Evolutionary conservation across 2,888 invertebrate species (phyloP), one percentile per base, ranked within the genome.

Genomic region (Pegoplata infirma): DNA sequence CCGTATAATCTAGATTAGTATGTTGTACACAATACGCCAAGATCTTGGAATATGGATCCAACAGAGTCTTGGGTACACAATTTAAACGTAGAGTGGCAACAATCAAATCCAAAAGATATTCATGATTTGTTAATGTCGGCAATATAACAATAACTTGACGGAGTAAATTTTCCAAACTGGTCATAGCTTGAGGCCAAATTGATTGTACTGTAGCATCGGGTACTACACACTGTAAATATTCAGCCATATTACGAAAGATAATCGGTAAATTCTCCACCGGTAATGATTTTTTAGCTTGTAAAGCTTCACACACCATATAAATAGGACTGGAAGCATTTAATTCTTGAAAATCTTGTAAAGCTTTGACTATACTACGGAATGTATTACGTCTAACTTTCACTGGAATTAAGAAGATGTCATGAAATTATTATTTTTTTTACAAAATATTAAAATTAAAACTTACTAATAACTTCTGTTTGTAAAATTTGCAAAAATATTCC

Each of bases 401-500:
- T 90, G 80, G 25, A 72, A 59, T 21, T 19, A 28, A 0, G 61
- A 21, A 53, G n/a, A 40, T 8, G 4, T 49, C 44, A 46, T 10
- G 1, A 19, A 17, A 3, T 32, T 3, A 5, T 32, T n/a, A n/a
- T n/a, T n/a, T n/a, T n/a, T n/a, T n/a, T n/a, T n/a, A n/a, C n/a
- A 17, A 40, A 46, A 12, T 12, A 10, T 12, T 17, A 44, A 32
- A 6, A 12, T 10, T 2, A 8, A 3, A 7, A 81, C 84, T 85
- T 89, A 96, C 97, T 95, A 82, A 95, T 95, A 76, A 96, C 94
- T 85, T 95, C 93, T 12, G 96, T 96, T 89, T 97, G 94, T 89
- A 99, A 98, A 87, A 99, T 94, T 91, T 99, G 98, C 81, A 96
- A 92, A 89, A 99, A 99, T 78, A 99, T 96, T 81, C 98, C 98